Evolutionary conservation across 2,113 vertebrate species (phyloP).

Genomic region (Microtus pennsylvanicus): DNA sequence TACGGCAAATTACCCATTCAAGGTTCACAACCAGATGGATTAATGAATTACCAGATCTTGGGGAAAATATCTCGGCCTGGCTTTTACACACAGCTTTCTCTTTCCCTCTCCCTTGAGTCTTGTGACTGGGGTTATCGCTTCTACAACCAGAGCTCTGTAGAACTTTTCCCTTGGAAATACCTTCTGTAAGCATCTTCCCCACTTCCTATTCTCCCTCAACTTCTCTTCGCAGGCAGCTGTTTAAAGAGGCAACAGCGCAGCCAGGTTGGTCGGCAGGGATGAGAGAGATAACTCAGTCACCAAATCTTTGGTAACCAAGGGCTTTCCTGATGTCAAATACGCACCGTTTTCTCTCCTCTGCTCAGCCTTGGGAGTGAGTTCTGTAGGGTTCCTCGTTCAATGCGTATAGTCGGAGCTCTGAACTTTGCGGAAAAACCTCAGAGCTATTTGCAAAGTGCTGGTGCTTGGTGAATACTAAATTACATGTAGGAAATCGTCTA

Average conservation of each 20-base stretch:
- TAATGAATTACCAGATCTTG: constrained; percentile 93
- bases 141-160: constrained; percentile 69
- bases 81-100: constrained; percentile 84
- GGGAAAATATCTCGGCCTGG: constrained; percentile 89
- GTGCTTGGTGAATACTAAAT: constrained; percentile 91
- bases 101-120: constrained; percentile 77
- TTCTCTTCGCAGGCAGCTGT: constrained; percentile 82
- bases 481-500: constrained; percentile 90
- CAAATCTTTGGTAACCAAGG: constrained; percentile 81
- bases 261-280: constrained; percentile 40
- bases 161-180: constrained; percentile 19
- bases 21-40: constrained; percentile 85
- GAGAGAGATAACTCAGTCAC: constrained; percentile 62
- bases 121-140: constrained; percentile 87
- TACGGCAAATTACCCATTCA: constrained; percentile 89
- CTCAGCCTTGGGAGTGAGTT: constrained; percentile 82
- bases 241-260: constrained; percentile 77
- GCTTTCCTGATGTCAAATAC: constrained; percentile 83
- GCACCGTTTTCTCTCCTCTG: constrained; percentile 84
- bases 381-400: constrained; percentile 77
- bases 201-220: constrained; percentile 77
- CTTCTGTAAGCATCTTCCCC: constrained; percentile 69
- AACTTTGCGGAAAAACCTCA: constrained; percentile 90
- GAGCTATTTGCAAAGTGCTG: constrained; percentile 91
- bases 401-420: constrained; percentile 86